A percentile compares a stretch with the other conserved stretches of the same genome.
Conservation (phyloP, 2,113 vertebrate species). For the Okapia johnstoni region DNA sequence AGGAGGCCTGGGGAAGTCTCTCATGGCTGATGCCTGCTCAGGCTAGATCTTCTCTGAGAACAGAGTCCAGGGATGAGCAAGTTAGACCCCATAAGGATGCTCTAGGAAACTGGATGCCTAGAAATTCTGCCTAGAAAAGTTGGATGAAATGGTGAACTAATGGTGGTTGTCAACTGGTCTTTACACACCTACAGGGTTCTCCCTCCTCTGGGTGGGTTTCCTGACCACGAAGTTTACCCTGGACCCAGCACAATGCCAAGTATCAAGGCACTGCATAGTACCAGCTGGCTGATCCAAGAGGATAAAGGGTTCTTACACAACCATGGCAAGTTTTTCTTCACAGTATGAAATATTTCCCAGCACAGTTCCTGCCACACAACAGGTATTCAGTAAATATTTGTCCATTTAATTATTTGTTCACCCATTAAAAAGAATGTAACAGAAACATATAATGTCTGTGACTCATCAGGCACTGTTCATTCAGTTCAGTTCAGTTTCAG, state of each 20-base stretch:
- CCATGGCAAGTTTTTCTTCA: background rate
- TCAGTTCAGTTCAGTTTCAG: background rate
- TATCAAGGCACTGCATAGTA: no score
- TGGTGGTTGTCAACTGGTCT: background rate
- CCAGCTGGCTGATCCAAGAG: background rate
- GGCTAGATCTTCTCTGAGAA: background rate
- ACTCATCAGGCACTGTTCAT: background rate
- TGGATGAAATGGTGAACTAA: background rate
- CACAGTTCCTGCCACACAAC: background rate
- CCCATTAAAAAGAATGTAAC: background rate
- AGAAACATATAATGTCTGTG: background rate
- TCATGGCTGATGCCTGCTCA: background rate
- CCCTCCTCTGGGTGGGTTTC: background rate
- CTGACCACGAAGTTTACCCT: background rate
- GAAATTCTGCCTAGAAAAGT: background rate
- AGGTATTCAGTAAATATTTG: background rate
- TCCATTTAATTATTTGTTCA: background rate
- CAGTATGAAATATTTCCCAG: background rate
- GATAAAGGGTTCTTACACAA: background rate
- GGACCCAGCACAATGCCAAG: background rate
- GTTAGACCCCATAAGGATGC: background rate
- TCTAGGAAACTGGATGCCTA: background rate
- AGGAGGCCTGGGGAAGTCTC: background rate
- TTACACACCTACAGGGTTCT: fast-evolving
- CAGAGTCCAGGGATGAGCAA: background rate